These are phyloP conservation scores for Zaprionus bogoriensis DNA, from an alignment of 2,888 invertebrate genomes.

Conservation along the genomic window DNA sequence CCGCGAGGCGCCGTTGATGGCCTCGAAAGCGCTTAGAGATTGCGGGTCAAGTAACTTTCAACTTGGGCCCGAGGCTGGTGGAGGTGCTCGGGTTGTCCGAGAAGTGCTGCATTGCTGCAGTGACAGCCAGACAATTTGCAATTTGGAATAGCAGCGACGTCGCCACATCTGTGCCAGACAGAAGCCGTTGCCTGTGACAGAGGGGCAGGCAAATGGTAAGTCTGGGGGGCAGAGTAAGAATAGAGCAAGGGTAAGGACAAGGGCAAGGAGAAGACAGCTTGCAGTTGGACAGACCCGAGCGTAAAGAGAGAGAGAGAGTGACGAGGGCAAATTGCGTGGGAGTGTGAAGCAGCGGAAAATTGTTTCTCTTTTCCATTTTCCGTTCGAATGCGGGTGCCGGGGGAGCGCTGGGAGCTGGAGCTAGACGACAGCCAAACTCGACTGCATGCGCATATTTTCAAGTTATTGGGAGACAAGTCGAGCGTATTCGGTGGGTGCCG, in stretches of 20 bases:
- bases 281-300: not conserved
- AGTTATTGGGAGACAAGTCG: not conserved
- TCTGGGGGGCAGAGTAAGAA: not conserved
- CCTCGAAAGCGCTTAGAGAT: not conserved
- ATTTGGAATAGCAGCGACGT: slow-evolving; percentile 6
- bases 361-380: not conserved
- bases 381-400: not conserved
- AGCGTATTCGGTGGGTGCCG: not conserved
- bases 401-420: not conserved
- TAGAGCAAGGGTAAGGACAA: no score
- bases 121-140: slow-evolving; percentile 1
- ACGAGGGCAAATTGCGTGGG: not conserved
- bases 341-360: not conserved
- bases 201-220: not conserved
- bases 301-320: not conserved
- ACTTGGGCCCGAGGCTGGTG: no score
- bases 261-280: not conserved
- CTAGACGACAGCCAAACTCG: not conserved
- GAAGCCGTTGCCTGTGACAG: no score
- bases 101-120: not conserved
- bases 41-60: not conserved
- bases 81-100: not conserved
- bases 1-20: slow-evolving; percentile 9
- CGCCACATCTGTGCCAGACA: slow-evolving; percentile 15
- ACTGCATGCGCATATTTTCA: not conserved